Conservation (phyloP, 2,888 invertebrate genomes). For the Cepaea hortensis region DNA sequence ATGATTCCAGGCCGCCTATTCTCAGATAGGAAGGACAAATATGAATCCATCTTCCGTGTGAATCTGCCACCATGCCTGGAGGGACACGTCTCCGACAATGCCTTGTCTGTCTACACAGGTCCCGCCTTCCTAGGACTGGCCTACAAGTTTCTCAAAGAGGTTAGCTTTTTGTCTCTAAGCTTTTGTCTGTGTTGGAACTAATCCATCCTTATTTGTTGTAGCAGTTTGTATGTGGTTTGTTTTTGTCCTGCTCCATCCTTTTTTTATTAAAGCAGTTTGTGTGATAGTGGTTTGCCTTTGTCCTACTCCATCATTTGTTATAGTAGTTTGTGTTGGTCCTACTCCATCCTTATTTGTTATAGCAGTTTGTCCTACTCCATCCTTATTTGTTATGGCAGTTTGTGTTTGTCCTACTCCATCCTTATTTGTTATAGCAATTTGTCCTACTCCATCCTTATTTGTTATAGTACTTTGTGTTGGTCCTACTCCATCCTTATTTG, state of each 20-base stretch:
- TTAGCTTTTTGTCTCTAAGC: background rate
- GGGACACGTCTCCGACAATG: slow-evolving; percentile 16
- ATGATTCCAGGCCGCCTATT: slow-evolving; percentile 32
- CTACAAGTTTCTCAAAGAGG: slow-evolving; percentile 49
- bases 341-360: background rate
- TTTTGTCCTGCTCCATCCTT: background rate
- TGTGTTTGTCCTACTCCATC: too few species aligned
- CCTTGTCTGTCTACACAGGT: slow-evolving; percentile 35
- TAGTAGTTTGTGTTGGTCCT: background rate
- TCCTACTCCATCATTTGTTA: background rate
- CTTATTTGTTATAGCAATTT: too few species aligned
- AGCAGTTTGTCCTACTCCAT: background rate
- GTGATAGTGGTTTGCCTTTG: too few species aligned
- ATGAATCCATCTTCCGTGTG: slow-evolving; percentile 28
- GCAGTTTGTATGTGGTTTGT: too few species aligned
- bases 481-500: too few species aligned
- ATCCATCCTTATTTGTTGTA: too few species aligned
- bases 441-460: too few species aligned
- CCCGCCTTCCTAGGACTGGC: slow-evolving; percentile 48
- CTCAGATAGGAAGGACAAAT: slow-evolving; percentile 17
- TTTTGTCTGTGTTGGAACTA: background rate
- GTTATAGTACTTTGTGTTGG: too few species aligned
- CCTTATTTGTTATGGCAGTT: background rate
- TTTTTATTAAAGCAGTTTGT: background rate
- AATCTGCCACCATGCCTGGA: slow-evolving; percentile 22